phyloP scores from a whole-genome alignment of 23 tunicate genomes.

The Clavelina lepadiformis region DNA sequence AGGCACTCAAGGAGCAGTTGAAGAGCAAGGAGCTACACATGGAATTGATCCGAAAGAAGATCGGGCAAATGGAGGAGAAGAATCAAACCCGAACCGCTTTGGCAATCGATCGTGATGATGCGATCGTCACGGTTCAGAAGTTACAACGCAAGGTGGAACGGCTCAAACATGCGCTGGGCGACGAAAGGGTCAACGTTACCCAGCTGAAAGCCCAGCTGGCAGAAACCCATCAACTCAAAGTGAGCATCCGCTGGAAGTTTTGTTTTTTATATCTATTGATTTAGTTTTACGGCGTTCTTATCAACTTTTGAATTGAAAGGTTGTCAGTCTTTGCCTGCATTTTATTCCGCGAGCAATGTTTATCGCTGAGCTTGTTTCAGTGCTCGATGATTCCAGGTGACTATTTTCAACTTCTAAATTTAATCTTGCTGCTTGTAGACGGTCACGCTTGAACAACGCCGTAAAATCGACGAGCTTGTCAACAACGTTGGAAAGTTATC shows the following conservation, averaged over 20 bases:
- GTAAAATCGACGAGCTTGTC: slow-evolving; percentile 72
- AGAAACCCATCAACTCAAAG: slow-evolving; percentile 88
- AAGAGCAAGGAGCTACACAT: slow-evolving; percentile 92
- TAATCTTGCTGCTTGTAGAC: slow-evolving; percentile 21
- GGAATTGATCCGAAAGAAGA: slow-evolving; percentile 88
- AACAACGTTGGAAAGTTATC: slow-evolving; percentile 54
- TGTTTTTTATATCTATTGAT: not conserved
- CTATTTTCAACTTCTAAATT: not conserved
- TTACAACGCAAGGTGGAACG: slow-evolving; percentile 85
- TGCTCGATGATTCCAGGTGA: not conserved
- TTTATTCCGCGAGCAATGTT: too few species aligned
- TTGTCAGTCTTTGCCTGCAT: not conserved
- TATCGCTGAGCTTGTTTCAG: too few species aligned
- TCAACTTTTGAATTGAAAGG: not conserved
- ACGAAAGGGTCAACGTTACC: slow-evolving; percentile 76
- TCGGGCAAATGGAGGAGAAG: slow-evolving; percentile 65
- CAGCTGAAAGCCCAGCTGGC: slow-evolving; percentile 91
- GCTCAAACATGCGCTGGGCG: slow-evolving; percentile 74
- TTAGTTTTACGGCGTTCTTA: not conserved
- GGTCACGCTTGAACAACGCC: slow-evolving; percentile 71
- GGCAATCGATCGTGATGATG: slow-evolving; percentile 90
- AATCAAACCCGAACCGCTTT: slow-evolving; percentile 78
- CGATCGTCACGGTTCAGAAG: slow-evolving; percentile 78
- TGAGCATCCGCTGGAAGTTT: slow-evolving; percentile 6
- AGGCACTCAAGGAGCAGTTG: slow-evolving; percentile 74